Evolutionary conservation across 2,113 vertebrate genomes (phyloP), one percentile per base, ranked within the genome.

Genomic region (Setophaga coronata): DNA sequence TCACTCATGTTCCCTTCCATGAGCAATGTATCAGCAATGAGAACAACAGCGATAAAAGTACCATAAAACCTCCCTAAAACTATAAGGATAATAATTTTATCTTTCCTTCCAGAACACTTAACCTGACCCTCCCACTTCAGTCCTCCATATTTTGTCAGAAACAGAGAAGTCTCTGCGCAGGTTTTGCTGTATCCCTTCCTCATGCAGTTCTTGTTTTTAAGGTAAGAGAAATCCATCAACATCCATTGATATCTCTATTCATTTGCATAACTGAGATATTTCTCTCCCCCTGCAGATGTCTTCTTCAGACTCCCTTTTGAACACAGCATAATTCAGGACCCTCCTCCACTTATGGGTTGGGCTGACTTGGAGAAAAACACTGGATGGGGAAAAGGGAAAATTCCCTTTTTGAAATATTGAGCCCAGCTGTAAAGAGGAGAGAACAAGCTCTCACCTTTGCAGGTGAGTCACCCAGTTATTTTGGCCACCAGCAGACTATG

Each of bases 381-480:
- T 74, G 20, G 26, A 50, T 19, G 11, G 16, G 28, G 60, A 85
- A 58, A 54, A 87, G 58, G 33, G 65, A 29, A 74, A 93, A n/a
- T 38, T 71, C 24, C 4, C 18, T 48, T 48, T 48, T 48, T 7
- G 24, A 48, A 48, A 7, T 26, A 31, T 19, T 64, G 45, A 93
- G 38, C 20, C 42, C 51, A 70, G 23, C 18, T 33, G 25, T 14
- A 54, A 66, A n/a, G 24, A 66, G 14, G 17, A 82, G 6, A 89
- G 19, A 51, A 28, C 2, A 11, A 66, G 23, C 3, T 74, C 18
- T 47, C 15, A 6, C 38, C 29, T 3, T 0, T 2, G 26, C 25
- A 26, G 48, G 48, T 50, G 48, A 51, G n/a, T 23, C 20, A 71
- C 7, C 2, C 2, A 15, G 10, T 23, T 33, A 57, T 53, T 74